Conservation (phyloP, 2,113 vertebrate genomes). For the Pseudois nayaur region DNA sequence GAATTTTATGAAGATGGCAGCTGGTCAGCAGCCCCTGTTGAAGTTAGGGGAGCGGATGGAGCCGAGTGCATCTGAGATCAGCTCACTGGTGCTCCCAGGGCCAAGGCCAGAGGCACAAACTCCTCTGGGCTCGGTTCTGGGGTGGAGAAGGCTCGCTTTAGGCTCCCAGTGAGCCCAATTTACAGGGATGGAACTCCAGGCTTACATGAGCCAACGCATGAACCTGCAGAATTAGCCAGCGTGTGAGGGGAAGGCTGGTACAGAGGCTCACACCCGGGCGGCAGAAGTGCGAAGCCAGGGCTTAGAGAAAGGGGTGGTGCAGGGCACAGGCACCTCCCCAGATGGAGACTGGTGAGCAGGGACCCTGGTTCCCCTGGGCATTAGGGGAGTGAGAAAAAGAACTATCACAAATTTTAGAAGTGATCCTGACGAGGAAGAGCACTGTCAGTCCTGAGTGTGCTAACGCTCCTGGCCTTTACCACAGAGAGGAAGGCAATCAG, state of each 20-base stretch:
- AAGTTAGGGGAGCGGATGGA: not conserved
- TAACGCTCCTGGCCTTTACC: not conserved
- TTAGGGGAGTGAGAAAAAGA: not conserved
- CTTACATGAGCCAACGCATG: fast-evolving
- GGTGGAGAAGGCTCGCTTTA: fast-evolving
- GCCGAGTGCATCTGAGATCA: not conserved
- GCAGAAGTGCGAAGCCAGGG: not conserved
- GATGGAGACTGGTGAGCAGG: not conserved
- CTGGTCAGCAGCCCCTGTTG: not conserved
- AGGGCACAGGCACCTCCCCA: not conserved
- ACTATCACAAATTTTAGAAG: not conserved
- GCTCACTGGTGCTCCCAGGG: not conserved
- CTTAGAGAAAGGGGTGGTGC: not conserved
- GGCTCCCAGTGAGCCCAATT: not conserved
- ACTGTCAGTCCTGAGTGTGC: not conserved
- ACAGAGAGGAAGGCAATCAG: not conserved
- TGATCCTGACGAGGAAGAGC: not conserved
- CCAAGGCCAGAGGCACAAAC: not conserved
- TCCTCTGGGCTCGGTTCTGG: not conserved
- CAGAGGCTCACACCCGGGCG: fast-evolving
- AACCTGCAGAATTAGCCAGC: not conserved
- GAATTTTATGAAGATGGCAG: not conserved
- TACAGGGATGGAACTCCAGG: not conserved
- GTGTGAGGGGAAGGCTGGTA: not conserved
- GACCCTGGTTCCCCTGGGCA: too few relatives aligned